Base-by-base conservation (phyloP, 2,797 vertebrate species). In the Bryconaethiops microstoma region DNA sequence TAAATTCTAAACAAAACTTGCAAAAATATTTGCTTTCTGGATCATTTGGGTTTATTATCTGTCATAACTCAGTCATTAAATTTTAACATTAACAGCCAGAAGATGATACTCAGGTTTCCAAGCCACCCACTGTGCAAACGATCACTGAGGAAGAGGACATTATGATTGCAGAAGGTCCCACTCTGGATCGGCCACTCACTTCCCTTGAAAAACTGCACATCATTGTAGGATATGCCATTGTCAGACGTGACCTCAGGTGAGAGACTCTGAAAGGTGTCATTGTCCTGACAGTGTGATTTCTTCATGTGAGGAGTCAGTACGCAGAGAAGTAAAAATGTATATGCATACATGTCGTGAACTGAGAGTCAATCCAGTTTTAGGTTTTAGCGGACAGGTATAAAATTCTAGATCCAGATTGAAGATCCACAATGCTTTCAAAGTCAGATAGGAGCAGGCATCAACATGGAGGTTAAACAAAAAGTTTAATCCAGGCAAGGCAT, bases 131-230 rank as follows among this genome's bases (percentile, higher is more conserved):
- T 74, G 88, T 91, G 84, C 79, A 95, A 91, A 86, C 91, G 83
- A 83, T 95, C 6, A 87, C 78, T 0, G 92, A 84, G 90, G 92
- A 91, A 88, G 89, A 92, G 52, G 94, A 96, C 7, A 77, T 85
- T 2, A 90, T 95, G 78, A 84, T 87, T 0, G 90, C 89, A n/a
- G 94, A 96, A 4, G 91, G 84, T 55, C 90, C 92, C 0, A 90
- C 94, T 25, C 91, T 96, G 78, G 95, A 98, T 71, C 92, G 93
- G 29, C 95, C 96, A 1, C 94, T 98, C 92, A 93, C 96, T 19
- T 93, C 96, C 77, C 92, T 99, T 12, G 97, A 99, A 87, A 99
- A 99, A 91, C 92, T 98, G 25, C 97, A 98, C 89, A 95, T 96
- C 85, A 96, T 99, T 1, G 95, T 96, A 68, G 92, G 94, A 86